Base-by-base conservation (phyloP, 2,797 vertebrate species). In the Peromyscus aztecus region DNA sequence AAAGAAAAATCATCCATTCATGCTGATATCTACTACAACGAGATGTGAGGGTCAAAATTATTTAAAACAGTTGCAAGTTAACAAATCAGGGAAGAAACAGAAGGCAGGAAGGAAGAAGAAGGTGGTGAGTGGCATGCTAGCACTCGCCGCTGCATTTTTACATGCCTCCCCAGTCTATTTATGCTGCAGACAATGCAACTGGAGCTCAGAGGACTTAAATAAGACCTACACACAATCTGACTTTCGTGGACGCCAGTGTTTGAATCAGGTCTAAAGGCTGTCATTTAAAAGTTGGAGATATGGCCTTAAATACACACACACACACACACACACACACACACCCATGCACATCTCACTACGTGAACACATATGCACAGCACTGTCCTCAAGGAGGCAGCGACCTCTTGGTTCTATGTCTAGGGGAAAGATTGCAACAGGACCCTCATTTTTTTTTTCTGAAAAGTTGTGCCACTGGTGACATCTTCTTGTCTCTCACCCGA, bases 1-100 rank as follows among this genome's bases (percentile, higher is more conserved):
- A 52, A 52, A 52, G 52, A 55, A 95, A 96, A 94, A 95, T 61
- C n/a, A 69, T 13, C 93, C 13, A 34, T 90, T 85, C 88, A 49
- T 65, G 37, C 37, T 85, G 52, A 29, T 43, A 27, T 19, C 73
- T 52, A 31, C 27, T 65, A 29, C 11, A 90, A 21, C 78, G 78
- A 91, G 29, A 94, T 61, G 14, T n/a, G 6, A 96, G 43, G 55
- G 67, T 75, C 40, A 89, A 85, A 95, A 86, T 31, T 59, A 85
- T 27, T n/a, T 67, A 31, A 81, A 75, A 16, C 24, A 43, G n/a
- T 9, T 65, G 88, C 80, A 73, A 69, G 46, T 73, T 59, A 82
- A 77, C 17, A 57, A 89, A 59, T 90, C 27, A 90, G 73, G 61
- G 55, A 80, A 12, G 34, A 59, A 57, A 31, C 13, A 27, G 63